phyloP scores from a whole-genome alignment of 1,140 invertebrate species.

The Monomorium pharaonis region DNA sequence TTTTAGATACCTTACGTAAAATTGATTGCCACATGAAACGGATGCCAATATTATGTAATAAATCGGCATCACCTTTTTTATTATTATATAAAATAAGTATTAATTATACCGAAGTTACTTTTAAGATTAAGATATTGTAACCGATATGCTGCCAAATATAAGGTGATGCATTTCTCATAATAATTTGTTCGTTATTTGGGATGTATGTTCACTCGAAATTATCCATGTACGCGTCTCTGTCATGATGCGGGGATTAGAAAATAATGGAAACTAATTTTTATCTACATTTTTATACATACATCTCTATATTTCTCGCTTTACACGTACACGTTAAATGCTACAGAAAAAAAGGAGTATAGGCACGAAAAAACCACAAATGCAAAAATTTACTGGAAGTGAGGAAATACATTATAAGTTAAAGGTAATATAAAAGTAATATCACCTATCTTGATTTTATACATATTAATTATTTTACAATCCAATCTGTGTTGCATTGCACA shows the following conservation, averaged over 20 bases:
- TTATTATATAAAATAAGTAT: slow-evolving; percentile 60
- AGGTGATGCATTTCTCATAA: slow-evolving; percentile 74
- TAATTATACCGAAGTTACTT: slow-evolving; percentile 66
- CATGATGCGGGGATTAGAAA: neutral
- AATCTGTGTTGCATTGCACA: slow-evolving; percentile 47
- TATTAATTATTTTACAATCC: slow-evolving; percentile 50
- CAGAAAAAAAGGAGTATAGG: slow-evolving; percentile 72
- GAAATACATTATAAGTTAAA: slow-evolving; percentile 61
- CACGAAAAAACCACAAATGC: slow-evolving; percentile 76
- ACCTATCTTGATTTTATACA: slow-evolving; percentile 47
- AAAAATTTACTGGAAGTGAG: slow-evolving; percentile 71
- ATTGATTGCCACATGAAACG: slow-evolving; percentile 15
- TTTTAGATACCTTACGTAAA: slow-evolving; percentile 43
- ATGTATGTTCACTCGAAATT: neutral
- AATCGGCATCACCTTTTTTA: slow-evolving; percentile 63
- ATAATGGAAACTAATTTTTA: slow-evolving; percentile 5
- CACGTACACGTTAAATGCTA: slow-evolving; percentile 78
- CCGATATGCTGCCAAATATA: slow-evolving; percentile 74
- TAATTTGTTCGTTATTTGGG: slow-evolving; percentile 15
- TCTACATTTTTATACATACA: slow-evolving; percentile 57
- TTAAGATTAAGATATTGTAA: slow-evolving; percentile 69
- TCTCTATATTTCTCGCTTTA: slow-evolving; percentile 73
- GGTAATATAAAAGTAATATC: slow-evolving; percentile 56
- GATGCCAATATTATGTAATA: slow-evolving; percentile 44
- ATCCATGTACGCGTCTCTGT: neutral